Conservation (phyloP, 2,797 vertebrate genomes). For the Falco rusticolus region DNA sequence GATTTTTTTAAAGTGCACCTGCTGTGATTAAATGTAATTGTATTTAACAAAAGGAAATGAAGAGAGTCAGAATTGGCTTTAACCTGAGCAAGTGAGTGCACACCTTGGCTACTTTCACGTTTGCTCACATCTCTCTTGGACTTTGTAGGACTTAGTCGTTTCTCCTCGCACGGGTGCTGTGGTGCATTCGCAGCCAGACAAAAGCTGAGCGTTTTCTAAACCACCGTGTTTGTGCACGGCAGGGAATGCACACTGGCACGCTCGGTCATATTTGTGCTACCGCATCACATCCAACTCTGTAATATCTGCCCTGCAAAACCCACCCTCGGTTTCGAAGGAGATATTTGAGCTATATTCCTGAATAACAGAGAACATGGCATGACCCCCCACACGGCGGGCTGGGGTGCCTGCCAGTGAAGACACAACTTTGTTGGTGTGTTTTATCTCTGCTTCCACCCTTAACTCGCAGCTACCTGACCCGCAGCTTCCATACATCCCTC, state of each 20-base stretch:
- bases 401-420: background rate
- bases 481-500: rapidly evolving
- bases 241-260: rapidly evolving
- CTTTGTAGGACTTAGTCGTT: background rate
- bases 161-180: background rate
- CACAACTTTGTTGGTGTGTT: background rate
- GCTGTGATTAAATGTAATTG: constrained; percentile 24
- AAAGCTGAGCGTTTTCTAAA: background rate
- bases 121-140: background rate
- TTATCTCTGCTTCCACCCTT: background rate
- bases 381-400: rapidly evolving
- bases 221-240: background rate
- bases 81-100: background rate
- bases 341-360: background rate
- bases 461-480: background rate
- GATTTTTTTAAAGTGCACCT: constrained; percentile 50
- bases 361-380: background rate
- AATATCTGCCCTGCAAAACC: background rate
- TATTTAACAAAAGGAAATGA: background rate
- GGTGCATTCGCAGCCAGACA: background rate
- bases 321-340: background rate
- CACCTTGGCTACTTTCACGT: background rate
- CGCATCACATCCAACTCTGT: background rate
- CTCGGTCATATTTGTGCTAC: background rate
- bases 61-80: background rate